Base-by-base conservation (phyloP, 2,888 invertebrate genomes). In the Eupithecia tripunctaria region DNA sequence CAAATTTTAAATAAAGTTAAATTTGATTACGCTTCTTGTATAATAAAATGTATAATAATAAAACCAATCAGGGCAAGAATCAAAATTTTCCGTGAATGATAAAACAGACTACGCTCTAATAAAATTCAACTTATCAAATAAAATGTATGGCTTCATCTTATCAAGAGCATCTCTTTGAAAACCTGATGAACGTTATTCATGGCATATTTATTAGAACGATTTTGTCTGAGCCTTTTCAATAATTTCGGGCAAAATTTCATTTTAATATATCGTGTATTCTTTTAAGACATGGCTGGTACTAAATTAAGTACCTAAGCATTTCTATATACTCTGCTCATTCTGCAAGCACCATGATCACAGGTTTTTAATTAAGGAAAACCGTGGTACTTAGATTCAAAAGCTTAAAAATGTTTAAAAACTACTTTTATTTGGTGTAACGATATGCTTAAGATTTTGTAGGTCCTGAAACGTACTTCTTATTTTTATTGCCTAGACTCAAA, bases 91-190 rank as follows among this genome's bases (percentile, higher is more conserved):
- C n/a, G 1, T 21, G 6, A 64, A 14, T 60, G 18, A 64, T 64
- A 51, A 7, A 70, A 64, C 38, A 70, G 47, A 43, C 21, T 41
- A 32, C 15, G 18, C 41, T 41, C 51, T 29, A 38, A 70, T 85
- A 83, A 88, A 89, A 64, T 64, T 88, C 87, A 84, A 86, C 86
- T 88, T 89, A 85, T 86, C 83, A 86, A 86, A 85, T 85, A 83
- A 80, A 63, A 69, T 69, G 36, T 69, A 69, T 63, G 69, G 69
- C 47, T 10, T 69, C 67, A 60, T 68, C 38, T 60, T 68, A 68
- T 59, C 67, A 41, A 29, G 27, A 60, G 56, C 29, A 51, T 70
- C 69, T 70, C 64, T 70, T 70, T 64, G 64, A 70, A 69, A 62
- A 18, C 21, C 62, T 59, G 32, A 66, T 65, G 27, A 66, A 41